Percentiles rank a stretch among this genome's conserved stretches.
Evolutionary conservation across 2,888 invertebrate species (phyloP).

Genomic region (Trypoxylon attenuatum): DNA sequence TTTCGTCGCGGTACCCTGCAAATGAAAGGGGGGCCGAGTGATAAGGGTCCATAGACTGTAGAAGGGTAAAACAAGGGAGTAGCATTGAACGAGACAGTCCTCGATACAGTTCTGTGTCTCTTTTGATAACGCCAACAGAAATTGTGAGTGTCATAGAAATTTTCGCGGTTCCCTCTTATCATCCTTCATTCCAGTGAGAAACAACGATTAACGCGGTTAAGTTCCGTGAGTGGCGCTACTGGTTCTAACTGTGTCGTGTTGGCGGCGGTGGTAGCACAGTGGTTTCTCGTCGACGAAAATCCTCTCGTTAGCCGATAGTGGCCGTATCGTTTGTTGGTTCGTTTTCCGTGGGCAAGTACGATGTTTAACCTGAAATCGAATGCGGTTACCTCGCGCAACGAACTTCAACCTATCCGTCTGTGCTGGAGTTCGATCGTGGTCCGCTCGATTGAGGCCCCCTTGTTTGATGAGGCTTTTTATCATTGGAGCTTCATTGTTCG

Average conservation of each 20-base stretch:
- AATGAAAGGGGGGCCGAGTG: constrained; percentile 29
- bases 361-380: constrained; percentile 7
- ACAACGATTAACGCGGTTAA: constrained; percentile 20
- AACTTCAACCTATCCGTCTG: background rate
- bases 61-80: background rate
- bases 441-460: background rate
- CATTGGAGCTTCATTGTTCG: background rate
- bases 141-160: constrained; percentile 63
- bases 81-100: background rate
- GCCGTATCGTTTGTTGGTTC: constrained; percentile 16
- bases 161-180: constrained; percentile 36
- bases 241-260: no score
- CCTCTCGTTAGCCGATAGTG: constrained; percentile 12
- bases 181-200: background rate
- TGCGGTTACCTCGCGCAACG: constrained; percentile 6
- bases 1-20: constrained; percentile 34
- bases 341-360: background rate
- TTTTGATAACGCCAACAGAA: constrained; percentile 2
- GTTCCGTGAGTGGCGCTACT: constrained; percentile 8
- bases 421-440: background rate
- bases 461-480: background rate
- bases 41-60: constrained; percentile 20
- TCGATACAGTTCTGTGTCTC: background rate
- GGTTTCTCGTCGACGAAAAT: constrained; percentile 14
- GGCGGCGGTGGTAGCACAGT: no score